Conservation (phyloP, 2,113 vertebrate species). For the Otolemur garnettii region DNA sequence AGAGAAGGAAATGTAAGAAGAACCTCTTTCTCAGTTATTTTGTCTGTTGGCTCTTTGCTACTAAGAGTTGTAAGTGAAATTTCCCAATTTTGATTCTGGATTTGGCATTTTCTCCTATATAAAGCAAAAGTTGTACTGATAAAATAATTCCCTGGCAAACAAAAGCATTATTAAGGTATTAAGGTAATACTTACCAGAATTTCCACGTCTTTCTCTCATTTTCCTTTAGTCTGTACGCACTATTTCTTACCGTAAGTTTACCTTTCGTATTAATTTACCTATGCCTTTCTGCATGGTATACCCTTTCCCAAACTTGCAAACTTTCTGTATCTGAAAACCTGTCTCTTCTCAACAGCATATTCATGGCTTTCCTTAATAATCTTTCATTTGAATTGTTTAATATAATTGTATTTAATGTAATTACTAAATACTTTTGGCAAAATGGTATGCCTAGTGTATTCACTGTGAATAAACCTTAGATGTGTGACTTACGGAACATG, state of each 20-base stretch:
- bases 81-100: neutral
- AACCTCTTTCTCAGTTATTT: too few species aligned
- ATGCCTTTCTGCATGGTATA: neutral
- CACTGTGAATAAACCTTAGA: neutral
- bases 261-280: neutral
- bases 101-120: neutral
- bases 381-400: neutral
- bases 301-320: neutral
- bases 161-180: neutral
- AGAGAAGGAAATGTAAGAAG: neutral
- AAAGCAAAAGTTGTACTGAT: too few species aligned
- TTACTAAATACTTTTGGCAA: neutral
- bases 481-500: rapidly evolving
- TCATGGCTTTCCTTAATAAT: neutral
- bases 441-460: neutral
- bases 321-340: neutral
- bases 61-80: neutral
- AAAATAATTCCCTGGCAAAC: too few species aligned
- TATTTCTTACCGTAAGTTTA: neutral
- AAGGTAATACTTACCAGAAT: neutral
- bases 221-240: too few species aligned
- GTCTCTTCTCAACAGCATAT: neutral
- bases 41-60: neutral
- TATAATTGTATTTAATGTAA: neutral
- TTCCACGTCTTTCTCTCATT: neutral